phyloP scores from a whole-genome alignment of 1,140 invertebrate species.

The Centruroides vittatus region DNA sequence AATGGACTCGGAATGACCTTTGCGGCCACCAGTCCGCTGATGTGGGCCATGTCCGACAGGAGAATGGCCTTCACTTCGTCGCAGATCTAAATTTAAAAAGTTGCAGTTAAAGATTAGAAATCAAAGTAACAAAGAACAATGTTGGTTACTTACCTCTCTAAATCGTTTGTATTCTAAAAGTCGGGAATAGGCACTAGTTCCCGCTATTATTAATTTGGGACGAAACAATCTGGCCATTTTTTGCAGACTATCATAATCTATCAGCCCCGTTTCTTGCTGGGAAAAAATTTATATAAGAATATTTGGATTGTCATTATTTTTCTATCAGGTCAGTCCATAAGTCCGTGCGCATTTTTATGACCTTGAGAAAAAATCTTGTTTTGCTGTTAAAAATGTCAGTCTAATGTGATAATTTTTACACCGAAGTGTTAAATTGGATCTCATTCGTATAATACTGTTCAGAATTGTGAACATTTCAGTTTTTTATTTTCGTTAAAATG shows the following conservation, averaged over 20 bases:
- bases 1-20: slow-evolving; percentile 43
- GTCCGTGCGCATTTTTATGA: too few species aligned
- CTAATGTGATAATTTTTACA: too few species aligned
- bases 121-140: background rate
- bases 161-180: slow-evolving; percentile 47
- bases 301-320: background rate
- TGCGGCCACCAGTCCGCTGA: slow-evolving; percentile 49
- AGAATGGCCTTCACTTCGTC: slow-evolving; percentile 43
- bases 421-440: too few species aligned
- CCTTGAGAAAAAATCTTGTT: too few species aligned
- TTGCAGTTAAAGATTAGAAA: too few species aligned
- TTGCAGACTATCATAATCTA: slow-evolving; percentile 80
- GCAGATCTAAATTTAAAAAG: slow-evolving; percentile 29
- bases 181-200: slow-evolving; percentile 47
- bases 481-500: too few species aligned
- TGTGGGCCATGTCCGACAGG: slow-evolving; percentile 52
- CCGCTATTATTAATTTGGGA: slow-evolving; percentile 82
- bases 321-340: too few species aligned
- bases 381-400: too few species aligned
- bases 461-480: too few species aligned
- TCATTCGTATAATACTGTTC: too few species aligned
- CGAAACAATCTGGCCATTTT: slow-evolving; percentile 71
- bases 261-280: slow-evolving; percentile 66
- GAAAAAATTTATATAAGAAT: slow-evolving; percentile 22
- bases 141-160: slow-evolving; percentile 25